Conservation (phyloP, 2,888 invertebrate species). For the Pherbina coryleti region DNA sequence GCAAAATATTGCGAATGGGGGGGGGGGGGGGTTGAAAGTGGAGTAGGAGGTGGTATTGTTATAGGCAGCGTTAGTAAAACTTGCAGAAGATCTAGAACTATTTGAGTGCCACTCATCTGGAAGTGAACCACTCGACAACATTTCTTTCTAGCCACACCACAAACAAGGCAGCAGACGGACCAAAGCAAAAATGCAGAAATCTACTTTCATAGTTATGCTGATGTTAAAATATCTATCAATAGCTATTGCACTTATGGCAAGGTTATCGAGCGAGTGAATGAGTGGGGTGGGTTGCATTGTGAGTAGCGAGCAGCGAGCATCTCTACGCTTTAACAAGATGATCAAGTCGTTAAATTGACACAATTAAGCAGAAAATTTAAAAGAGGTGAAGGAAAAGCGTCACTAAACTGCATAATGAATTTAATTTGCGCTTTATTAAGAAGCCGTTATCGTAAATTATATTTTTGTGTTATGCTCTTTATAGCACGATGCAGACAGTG, state of each 20-base stretch:
- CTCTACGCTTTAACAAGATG: conserved; percentile 11
- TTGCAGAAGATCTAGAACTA: no score
- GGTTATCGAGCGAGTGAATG: background rate
- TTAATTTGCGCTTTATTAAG: conserved; percentile 16
- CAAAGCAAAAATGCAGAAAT: background rate
- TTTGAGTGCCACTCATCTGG: background rate
- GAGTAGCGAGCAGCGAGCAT: background rate
- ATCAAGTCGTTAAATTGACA: conserved; percentile 23
- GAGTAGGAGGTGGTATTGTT: no score
- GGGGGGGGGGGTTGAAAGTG: no score
- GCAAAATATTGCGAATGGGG: background rate
- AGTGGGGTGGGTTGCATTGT: background rate
- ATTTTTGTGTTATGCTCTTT: background rate
- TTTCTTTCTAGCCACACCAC: conserved; percentile 14
- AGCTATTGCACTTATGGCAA: conserved; percentile 4
- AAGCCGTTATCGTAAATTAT: background rate
- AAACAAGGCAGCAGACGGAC: background rate
- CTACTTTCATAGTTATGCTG: background rate
- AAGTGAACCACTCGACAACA: conserved; percentile 12
- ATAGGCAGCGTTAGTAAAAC: no score
- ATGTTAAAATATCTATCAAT: background rate
- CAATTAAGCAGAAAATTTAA: conserved; percentile 5
- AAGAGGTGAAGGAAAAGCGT: background rate
- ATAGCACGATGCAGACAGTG: background rate
- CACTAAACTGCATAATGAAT: conserved; percentile 23